These are phyloP conservation scores for Megaceryle maxima DNA, from an alignment of 2,113 vertebrate genomes.

Conservation along the genomic window DNA sequence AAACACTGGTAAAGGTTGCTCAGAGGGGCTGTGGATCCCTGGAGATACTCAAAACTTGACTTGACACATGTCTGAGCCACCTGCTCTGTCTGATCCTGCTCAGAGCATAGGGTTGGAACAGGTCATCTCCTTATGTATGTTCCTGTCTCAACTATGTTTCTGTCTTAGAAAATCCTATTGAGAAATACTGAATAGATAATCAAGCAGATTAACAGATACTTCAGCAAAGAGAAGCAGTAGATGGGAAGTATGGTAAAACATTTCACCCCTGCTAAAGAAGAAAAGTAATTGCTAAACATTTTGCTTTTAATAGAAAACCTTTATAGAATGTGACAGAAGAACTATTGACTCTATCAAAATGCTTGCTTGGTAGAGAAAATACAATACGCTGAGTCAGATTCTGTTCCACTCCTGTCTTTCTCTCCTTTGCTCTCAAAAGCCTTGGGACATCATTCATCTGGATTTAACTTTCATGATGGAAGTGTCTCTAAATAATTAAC, in stretches of 20 bases:
- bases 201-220: neutral
- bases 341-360: neutral
- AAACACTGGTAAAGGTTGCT: neutral
- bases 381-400: neutral
- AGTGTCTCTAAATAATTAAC: neutral
- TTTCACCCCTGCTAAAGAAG: neutral
- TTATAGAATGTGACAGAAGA: neutral
- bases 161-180: neutral
- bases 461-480: neutral
- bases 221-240: neutral
- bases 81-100: neutral
- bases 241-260: neutral
- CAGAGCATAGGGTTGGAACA: neutral
- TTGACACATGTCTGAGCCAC: rapidly evolving
- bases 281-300: neutral
- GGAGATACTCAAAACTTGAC: neutral
- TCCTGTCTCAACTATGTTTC: neutral
- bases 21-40: neutral
- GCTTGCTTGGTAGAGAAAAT: neutral
- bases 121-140: neutral
- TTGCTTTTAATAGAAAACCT: conserved; percentile 23
- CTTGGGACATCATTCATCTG: neutral
- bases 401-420: neutral
- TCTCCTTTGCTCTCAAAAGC: neutral
- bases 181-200: neutral